phyloP scores from a whole-genome alignment of 2,113 vertebrate genomes.

The Anser brachyrhynchus region DNA sequence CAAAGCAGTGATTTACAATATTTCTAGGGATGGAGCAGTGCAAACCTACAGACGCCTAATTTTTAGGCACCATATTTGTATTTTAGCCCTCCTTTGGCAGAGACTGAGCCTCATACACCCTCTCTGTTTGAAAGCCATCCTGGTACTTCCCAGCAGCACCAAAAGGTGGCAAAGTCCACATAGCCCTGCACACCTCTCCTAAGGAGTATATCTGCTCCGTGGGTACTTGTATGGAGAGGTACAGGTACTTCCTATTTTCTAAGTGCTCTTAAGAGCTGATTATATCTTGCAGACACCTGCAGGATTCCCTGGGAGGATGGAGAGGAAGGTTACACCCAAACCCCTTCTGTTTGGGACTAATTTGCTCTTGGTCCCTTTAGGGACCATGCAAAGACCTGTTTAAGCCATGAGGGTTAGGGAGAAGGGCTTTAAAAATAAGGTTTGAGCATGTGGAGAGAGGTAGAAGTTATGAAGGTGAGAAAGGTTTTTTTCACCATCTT shows the following conservation, averaged over 20 bases:
- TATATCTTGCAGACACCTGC: neutral
- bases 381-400: neutral
- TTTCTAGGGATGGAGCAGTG: neutral
- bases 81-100: neutral
- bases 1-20: neutral
- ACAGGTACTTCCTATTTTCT: constrained; percentile 1
- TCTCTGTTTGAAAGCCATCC: neutral
- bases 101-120: neutral
- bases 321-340: neutral
- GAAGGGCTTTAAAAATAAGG: neutral
- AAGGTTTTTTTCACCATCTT: neutral
- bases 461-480: neutral
- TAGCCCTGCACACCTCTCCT: neutral
- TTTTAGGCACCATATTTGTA: neutral
- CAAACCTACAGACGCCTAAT: neutral
- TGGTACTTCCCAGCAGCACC: neutral
- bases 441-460: neutral
- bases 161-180: neutral
- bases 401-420: neutral
- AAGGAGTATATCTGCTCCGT: neutral
- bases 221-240: constrained; percentile 22
- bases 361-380: neutral
- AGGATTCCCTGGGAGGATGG: neutral
- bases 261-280: constrained; percentile 11
- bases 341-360: neutral